Percentiles rank a stretch among this genome's conserved stretches.
These are phyloP conservation scores for Drosophila lowei DNA, from an alignment of 1,140 invertebrate species.

Conservation along the genomic window DNA sequence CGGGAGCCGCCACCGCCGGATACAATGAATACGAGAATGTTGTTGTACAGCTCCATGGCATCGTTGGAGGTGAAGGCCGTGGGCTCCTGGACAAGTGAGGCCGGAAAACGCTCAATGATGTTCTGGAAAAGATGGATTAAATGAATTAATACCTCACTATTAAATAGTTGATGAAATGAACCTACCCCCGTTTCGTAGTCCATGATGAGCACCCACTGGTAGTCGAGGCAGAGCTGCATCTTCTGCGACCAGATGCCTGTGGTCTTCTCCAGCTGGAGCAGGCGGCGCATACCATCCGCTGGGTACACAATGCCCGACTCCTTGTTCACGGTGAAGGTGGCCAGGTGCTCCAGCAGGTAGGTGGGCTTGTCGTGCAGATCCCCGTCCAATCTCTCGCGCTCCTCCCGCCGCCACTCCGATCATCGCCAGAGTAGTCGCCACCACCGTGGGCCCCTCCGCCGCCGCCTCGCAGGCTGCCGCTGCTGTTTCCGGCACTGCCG, in stretches of 20 bases:
- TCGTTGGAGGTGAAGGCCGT: constrained; percentile 98
- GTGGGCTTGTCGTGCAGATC: constrained; percentile 87
- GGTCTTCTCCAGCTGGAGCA: constrained; percentile 98
- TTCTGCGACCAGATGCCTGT: constrained; percentile 98
- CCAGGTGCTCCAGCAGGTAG: constrained; percentile 97
- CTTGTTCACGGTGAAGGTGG: constrained; percentile 97
- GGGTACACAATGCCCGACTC: constrained; percentile 94
- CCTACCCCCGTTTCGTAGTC: constrained; percentile 97
- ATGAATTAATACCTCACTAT: not conserved
- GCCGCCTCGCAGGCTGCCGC: constrained; percentile 51
- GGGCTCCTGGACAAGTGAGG: constrained; percentile 95
- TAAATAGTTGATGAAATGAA: constrained; percentile 14
- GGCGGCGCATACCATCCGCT: constrained; percentile 96
- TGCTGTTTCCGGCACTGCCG: constrained; percentile 69
- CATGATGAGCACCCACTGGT: constrained; percentile 95
- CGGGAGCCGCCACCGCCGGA: constrained; percentile 86
- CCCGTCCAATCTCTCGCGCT: constrained; percentile 66
- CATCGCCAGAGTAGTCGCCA: constrained; percentile 77
- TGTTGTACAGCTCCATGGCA: constrained; percentile 98
- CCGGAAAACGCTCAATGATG: constrained; percentile 97
- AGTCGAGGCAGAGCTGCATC: constrained; percentile 95
- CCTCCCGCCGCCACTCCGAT: constrained; percentile 77
- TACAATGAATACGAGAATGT: constrained; percentile 98
- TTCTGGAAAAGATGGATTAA: constrained; percentile 86
- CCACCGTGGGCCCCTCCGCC: constrained; percentile 65